Evolutionary conservation across 2,888 invertebrate genomes (phyloP), one percentile per base, ranked within the genome.

Genomic region (Trachelus troglodyta): DNA sequence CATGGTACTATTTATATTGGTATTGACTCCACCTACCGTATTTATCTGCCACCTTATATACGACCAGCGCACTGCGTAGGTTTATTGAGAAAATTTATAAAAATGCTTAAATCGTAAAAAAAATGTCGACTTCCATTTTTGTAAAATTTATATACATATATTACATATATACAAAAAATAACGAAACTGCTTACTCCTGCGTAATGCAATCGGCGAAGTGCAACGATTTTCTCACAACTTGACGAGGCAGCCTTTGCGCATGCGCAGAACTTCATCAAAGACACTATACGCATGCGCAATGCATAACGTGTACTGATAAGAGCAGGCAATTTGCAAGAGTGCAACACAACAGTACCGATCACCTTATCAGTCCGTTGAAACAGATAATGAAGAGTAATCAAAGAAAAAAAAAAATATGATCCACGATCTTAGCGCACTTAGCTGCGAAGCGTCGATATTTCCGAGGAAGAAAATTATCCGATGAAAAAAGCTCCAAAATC

Each of bases 131-230:
- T 15, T 40, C 4, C 1, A 6, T 15, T 15, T 4, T 15, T 15
- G 6, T 40, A 1, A 6, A 40, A 15, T 6, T 2, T 1, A 37
- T 0, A 40, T 1, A 37, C 0, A 40, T 9, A 56, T 0, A 23
- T 23, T 9, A 56, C 1, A 23, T 23, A 23, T 23, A 15, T 35
- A 0, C 35, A 35, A 35, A 12, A 35, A 35, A 35, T 35, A 35
- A 12, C 6, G 1, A 40, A 23, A 56, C 23, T 56, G 9, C 9
- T 23, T 23, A 23, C 15, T 40, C 12, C 1, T 15, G 40, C 23
- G 56, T 2, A 23, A 56, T 56, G 23, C 9, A 56, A 23, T 23
- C 9, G 15, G 56, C 56, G 56, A 56, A 23, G 0, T 9, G 23
- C 0, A 6, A 6, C 9, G 23, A 9, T 56, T 56, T 56, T 23